Base-by-base conservation (phyloP, 2,113 vertebrate genomes). In the Beaufortia kweichowensis region DNA sequence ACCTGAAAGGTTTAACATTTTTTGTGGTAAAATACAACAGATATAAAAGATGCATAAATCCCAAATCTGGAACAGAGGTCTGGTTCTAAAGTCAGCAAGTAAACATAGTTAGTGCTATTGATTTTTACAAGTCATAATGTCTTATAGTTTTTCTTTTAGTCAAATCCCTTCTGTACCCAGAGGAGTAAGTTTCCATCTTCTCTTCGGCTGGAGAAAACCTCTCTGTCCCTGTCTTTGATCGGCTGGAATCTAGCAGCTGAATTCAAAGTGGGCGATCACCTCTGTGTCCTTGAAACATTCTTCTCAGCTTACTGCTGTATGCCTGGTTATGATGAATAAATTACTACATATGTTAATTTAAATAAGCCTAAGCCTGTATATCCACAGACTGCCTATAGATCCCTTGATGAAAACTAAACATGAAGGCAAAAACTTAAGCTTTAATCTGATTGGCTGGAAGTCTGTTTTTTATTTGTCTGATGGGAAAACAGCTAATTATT, bases 131-230 rank as follows among this genome's bases (percentile, higher is more conserved):
- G 33, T 56, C 8, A 57, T 57, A 57, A 71, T 41, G 23, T 57
- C 68, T 48, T 66, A 48, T 17, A 66, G 41, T 66, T 66, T 64
- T 35, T 66, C 64, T 70, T 21, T 17, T 28, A 55, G 67, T 70
- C 50, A 35, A 70, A 56, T 70, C 68, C 53, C 9, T 21, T n/a
- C 53, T 3, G 15, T 28, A 59, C 53, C 53, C 53, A 59, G 33
- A 71, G 53, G 68, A 35, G 33, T 15, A 59, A 26, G 33, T 71
- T 57, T 57, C 53, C 53, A 71, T 71, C 53, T 71, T 31, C 6
- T 59, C 21, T 57, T 9, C 12, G 0, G 24, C 31, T 71, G 15
- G 53, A 71, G 68, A 71, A 71, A 41, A 35, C 68, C 46, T 14
- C 26, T 24, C 50, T 14, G 31, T 70, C 68, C 68, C 68, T 6